Base-by-base conservation (phyloP, 2,888 invertebrate genomes). In the Lasioglossum figueresi region DNA sequence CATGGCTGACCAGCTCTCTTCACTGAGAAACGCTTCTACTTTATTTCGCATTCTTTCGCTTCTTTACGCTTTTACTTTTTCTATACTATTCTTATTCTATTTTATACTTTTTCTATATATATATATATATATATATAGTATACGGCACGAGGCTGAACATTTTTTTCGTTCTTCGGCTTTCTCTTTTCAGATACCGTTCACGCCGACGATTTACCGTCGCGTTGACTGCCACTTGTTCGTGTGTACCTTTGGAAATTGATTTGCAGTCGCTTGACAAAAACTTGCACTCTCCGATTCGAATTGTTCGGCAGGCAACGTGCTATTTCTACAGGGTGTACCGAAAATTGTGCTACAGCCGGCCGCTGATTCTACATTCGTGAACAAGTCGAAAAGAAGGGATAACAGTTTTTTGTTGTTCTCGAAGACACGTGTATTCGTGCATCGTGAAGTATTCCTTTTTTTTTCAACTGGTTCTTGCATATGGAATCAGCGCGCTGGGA, bases 1-100 rank as follows among this genome's bases (percentile, higher is more conserved):
- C 63, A 63, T 63, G 63, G 63, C 63, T 63, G 63, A 63, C 31
- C 63, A 63, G 31, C 63, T 63, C 31, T 63, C 63, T 63, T 63
- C 63, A 63, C 63, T 63, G 63, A 63, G 63, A 63, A 63, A 6
- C 63, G 63, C 63, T 63, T 63, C 63, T 31, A 8, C 63, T 31
- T 63, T 34, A 31, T 63, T 63, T 63, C 34, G 68, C 37, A 68
- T 37, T 23, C 68, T 37, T 23, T 68, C 68, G 68, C 68, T 68
- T 68, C 68, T 34, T 68, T 68, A 34, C 37, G 68, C 37, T 68
- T 43, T 37, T 68, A 12, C 37, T 68, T 37, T n/a, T 43, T 70
- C 40, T 70, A 56, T n/a, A n/a, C 56, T 56, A 56, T 56, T 56
- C 56, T 56, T 6, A n/a, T 14, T 59, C 31, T 63, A 31, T n/a